Base-by-base conservation (phyloP, 1,140 invertebrate genomes). In the Heliothis virescens region DNA sequence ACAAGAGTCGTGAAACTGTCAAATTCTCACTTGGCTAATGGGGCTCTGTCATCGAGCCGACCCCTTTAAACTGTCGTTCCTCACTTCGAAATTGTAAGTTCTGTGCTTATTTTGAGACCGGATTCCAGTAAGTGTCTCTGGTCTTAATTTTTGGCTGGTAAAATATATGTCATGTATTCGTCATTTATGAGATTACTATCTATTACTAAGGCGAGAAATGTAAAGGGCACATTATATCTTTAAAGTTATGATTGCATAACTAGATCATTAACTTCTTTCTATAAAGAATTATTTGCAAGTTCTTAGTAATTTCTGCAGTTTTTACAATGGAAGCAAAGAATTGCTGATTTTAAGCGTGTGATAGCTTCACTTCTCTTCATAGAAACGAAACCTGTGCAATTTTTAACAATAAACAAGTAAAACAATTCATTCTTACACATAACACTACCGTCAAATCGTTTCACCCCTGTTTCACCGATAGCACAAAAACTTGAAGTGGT, bases 11-110 rank as follows among this genome's bases (percentile, higher is more conserved):
- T 89, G 86, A 89, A 87, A 87, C 87, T 89, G 89, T 92, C 91
- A 89, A 85, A 89, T 93, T 91, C 87, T 90, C 91, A 92, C 91
- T 85, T 85, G 82, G 82, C 87, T 92, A 94, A 94, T 93, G 89
- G 89, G 89, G 86, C 83, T 92, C 90, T 90, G 91, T 94, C 92
- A 88, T 89, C 92, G 79, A 50, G 79, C 62, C 86, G 90, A 92
- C 89, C 90, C 90, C 89, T 92, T 92, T 92, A 90, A 93, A 91
- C 90, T 89, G 84, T 81, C 89, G 83, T 89, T 93, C 91, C 91
- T 90, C 86, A 81, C 89, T 86, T 89, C 86, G 83, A 88, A 87
- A 91, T 91, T n/a, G 88, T 79, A 78, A 84, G 73, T 75, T 74
- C 41, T 41, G 34, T 41, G 80, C 72, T 86, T 86, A 89, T 87